Percentiles rank a stretch among this genome's conserved stretches.
These are phyloP conservation scores for Spongia lamella DNA, from an alignment of 37 sponge, comb jelly and placozoan species.

Conservation along the genomic window DNA sequence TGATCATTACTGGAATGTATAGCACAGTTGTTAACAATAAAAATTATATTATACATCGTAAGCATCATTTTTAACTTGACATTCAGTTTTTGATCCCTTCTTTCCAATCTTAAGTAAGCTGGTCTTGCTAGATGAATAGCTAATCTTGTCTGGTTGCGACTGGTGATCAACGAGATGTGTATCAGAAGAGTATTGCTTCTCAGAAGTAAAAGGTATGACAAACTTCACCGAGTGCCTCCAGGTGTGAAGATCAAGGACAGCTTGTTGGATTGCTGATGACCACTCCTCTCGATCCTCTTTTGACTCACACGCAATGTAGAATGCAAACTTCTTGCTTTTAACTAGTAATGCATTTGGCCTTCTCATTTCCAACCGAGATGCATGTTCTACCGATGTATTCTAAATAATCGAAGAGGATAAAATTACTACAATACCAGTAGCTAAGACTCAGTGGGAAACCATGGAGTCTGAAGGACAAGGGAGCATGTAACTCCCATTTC, in stretches of 20 bases:
- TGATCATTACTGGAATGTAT: too few species aligned
- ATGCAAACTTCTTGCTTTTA: constrained; percentile 37
- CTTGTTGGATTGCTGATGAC: constrained; percentile 56
- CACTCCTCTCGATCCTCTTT: constrained; percentile 83
- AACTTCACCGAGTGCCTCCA: constrained; percentile 68
- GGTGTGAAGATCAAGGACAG: constrained; percentile 57
- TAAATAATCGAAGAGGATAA: constrained; percentile 7
- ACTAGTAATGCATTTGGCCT: constrained; percentile 76
- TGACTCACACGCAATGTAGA: constrained; percentile 78
- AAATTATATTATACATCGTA: too few species aligned
- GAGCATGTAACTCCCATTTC: too few species aligned
- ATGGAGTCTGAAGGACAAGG: neutral
- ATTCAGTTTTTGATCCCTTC: too few species aligned
- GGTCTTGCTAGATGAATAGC: too few species aligned
- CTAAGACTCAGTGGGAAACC: neutral
- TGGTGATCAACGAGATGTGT: too few species aligned
- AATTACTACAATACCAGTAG: neutral
- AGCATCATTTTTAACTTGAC: too few species aligned
- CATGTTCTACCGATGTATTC: constrained; percentile 69
- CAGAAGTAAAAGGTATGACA: constrained; percentile 43
- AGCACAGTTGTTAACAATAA: too few species aligned
- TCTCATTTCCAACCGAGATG: constrained; percentile 76
- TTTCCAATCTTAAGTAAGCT: too few species aligned
- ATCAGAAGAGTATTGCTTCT: too few species aligned
- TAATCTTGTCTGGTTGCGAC: too few species aligned